Conservation (phyloP, 2,113 vertebrate genomes). For the Turnix velox region DNA sequence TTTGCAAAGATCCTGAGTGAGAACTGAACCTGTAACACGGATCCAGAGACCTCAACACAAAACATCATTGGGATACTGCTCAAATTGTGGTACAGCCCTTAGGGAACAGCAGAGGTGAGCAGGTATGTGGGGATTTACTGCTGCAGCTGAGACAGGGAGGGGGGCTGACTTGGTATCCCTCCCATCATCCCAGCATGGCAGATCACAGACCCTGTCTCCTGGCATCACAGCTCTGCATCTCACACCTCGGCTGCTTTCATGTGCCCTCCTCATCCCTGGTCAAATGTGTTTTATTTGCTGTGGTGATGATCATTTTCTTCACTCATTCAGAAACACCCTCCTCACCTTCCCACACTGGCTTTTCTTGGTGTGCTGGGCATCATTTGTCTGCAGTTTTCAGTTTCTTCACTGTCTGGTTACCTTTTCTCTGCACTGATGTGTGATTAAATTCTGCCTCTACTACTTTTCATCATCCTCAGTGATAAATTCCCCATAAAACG, state of each 20-base stretch:
- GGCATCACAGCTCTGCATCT: neutral
- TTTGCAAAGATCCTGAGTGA: neutral
- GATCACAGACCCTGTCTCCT: neutral
- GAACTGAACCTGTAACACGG: neutral
- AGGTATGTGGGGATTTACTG: neutral
- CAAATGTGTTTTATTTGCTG: neutral
- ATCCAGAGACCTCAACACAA: neutral
- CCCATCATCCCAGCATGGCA: fast-evolving
- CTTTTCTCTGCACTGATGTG: neutral
- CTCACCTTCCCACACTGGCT: fast-evolving
- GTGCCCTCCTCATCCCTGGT: neutral
- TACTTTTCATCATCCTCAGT: fast-evolving
- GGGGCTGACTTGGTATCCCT: neutral
- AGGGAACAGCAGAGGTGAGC: neutral
- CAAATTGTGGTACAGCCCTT: neutral
- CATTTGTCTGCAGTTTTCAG: neutral
- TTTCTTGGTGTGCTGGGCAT: neutral
- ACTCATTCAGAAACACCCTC: neutral
- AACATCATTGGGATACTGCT: neutral
- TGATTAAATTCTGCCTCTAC: neutral
- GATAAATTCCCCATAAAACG: neutral
- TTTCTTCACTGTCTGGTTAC: neutral
- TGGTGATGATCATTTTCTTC: neutral
- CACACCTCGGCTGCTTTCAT: neutral
- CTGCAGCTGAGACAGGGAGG: neutral